Base-by-base conservation (phyloP, 2,888 invertebrate species). In the Aradus depressus region DNA sequence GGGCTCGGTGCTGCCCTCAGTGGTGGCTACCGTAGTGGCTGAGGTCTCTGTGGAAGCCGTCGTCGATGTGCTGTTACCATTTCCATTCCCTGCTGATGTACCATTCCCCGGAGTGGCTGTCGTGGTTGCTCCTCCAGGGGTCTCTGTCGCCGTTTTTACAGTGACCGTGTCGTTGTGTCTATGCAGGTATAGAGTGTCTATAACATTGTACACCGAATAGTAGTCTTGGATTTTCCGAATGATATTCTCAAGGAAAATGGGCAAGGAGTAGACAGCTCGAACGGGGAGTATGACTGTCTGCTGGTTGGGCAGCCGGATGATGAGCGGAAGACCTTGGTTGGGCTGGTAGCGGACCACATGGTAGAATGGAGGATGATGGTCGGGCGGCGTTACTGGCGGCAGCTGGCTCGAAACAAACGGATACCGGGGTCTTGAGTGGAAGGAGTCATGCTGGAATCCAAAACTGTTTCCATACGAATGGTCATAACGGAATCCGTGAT, bases 141-240 rank as follows among this genome's bases (percentile, higher is more conserved):
- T 4, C 5, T n/a, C n/a, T 34, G 35, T 34, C 41, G 16, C 37
- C 12, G 48, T 52, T 35, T 28, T 21, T 45, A 19, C 23, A 28
- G 51, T 43, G 12, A 45, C 47, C n/a, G 50, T 48, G 12, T 44
- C 38, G 21, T 44, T 49, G 5, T 54, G 48, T 12, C 55, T 47
- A 3, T 58, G 55, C 4, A 58, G 44, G 2, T 52, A 54, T 2
- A 59, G 44, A 1, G 45, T 31, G 16, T 62, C 61, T 3, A 59
- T 54, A 5, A 60, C 59, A 54, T 62, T 64, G 60, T 78, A 78
- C n/a, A 78, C 75, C 0, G 83, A 83, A 68, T 79, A 78, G 59
- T 78, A 72, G 1, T 77, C 74, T 66, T 84, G 84, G 47, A 84
- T 74, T 41, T 78, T 73, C 63, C 83, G 82, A 4, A 81, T 74